A percentile compares a stretch with the other conserved stretches of the same genome.
Conservation (phyloP, 2,888 invertebrate genomes). For the Leptogaster cylindrica region DNA sequence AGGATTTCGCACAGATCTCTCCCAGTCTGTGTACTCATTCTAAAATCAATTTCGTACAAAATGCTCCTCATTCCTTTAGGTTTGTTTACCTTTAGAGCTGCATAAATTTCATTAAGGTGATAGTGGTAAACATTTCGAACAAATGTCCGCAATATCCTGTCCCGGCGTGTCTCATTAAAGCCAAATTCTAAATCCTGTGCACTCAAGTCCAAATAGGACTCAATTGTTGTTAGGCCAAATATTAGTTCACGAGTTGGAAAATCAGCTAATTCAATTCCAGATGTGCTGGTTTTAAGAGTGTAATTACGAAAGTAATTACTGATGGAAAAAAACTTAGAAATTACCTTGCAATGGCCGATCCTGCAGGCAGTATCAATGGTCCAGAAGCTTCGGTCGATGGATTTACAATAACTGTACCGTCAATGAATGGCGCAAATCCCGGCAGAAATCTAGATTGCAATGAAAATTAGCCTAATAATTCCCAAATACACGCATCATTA, state of each 20-base stretch:
- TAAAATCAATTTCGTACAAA: constrained; percentile 55
- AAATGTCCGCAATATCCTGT: constrained; percentile 86
- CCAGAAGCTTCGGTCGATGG: constrained; percentile 62
- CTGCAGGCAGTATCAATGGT: constrained; percentile 58
- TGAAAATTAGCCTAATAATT: constrained; percentile 28
- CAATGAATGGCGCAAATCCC: constrained; percentile 93
- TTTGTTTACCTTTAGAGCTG: constrained; percentile 72
- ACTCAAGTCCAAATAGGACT: constrained; percentile 82
- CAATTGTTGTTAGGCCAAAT: constrained; percentile 82
- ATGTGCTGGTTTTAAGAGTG: constrained; percentile 60
- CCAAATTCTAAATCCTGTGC: constrained; percentile 89
- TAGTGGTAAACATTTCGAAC: constrained; percentile 94
- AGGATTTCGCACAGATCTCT: constrained; percentile 84
- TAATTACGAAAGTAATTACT: not conserved
- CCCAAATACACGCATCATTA: constrained; percentile 30
- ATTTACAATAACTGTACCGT: constrained; percentile 82
- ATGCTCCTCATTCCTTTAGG: not conserved
- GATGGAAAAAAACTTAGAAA: constrained; percentile 32
- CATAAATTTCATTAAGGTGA: constrained; percentile 94
- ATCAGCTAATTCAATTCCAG: constrained; percentile 81
- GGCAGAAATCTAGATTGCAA: constrained; percentile 70
- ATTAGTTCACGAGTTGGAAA: constrained; percentile 83
- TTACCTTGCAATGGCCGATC: constrained; percentile 64
- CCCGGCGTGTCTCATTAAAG: constrained; percentile 85
- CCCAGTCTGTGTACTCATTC: constrained; percentile 98